These are phyloP conservation scores for Erpetoichthys calabaricus DNA, from an alignment of 2,797 vertebrate genomes.

Conservation along the genomic window DNA sequence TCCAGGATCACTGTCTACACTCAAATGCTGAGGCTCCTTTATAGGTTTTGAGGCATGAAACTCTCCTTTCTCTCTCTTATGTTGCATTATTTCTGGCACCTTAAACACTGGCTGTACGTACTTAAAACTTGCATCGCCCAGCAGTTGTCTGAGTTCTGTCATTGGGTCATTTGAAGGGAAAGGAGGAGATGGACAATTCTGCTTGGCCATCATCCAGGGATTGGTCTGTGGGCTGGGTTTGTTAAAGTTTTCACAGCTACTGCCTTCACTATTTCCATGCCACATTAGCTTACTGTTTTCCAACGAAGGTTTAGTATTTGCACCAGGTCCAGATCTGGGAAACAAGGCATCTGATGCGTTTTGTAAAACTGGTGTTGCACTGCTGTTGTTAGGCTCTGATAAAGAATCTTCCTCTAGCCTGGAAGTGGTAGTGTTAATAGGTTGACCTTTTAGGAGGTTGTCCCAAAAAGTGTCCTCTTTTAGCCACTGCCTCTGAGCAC, in stretches of 20 bases:
- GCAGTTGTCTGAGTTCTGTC: slow-evolving; percentile 84
- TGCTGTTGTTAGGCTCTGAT: background rate
- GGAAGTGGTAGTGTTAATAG: background rate
- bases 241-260: slow-evolving; percentile 13
- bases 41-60: slow-evolving; percentile 37
- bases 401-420: background rate
- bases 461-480: slow-evolving; percentile 41
- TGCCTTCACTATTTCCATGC: too few species aligned
- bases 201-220: slow-evolving; percentile 43
- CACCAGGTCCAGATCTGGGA: slow-evolving; percentile 37
- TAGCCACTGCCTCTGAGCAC: slow-evolving; percentile 13
- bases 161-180: slow-evolving; percentile 60
- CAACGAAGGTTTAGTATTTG: slow-evolving; percentile 21
- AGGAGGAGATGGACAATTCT: slow-evolving; percentile 26
- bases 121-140: slow-evolving; percentile 64
- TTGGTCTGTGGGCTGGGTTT: slow-evolving; percentile 40
- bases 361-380: slow-evolving; percentile 28
- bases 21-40: slow-evolving; percentile 41
- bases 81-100: slow-evolving; percentile 45
- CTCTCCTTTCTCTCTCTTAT: slow-evolving; percentile 28
- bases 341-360: slow-evolving; percentile 53
- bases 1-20: slow-evolving; percentile 28
- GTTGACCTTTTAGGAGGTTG: slow-evolving; percentile 15
- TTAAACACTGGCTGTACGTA: slow-evolving; percentile 66
- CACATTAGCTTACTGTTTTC: background rate